phyloP scores from a whole-genome alignment of 2,888 invertebrate species.

The Silvanus unidentatus region DNA sequence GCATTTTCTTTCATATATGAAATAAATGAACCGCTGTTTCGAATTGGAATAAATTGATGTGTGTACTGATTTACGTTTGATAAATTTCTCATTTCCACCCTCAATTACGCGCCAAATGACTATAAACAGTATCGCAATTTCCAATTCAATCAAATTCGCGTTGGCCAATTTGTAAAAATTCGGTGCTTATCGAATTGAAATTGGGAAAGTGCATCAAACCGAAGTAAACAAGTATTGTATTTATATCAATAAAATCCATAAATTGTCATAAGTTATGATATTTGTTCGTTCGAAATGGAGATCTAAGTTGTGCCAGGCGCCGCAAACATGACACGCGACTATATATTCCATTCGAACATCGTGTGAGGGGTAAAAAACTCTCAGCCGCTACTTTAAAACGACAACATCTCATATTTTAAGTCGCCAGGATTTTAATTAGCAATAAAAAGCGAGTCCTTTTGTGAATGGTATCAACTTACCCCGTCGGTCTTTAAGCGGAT shows the following conservation, averaged over 20 bases:
- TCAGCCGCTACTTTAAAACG: neutral
- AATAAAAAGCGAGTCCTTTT: neutral
- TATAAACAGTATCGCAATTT: too few species aligned
- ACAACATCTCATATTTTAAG: neutral
- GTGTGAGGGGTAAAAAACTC: neutral
- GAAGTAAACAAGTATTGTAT: conserved; percentile 1
- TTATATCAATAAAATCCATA: conserved; percentile 26
- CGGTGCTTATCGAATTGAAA: neutral
- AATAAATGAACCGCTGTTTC: too few species aligned
- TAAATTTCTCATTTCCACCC: too few species aligned
- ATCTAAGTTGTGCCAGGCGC: conserved; percentile 28
- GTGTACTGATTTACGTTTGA: too few species aligned
- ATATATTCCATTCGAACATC: conserved; percentile 1
- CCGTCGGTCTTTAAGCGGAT: conserved; percentile 81
- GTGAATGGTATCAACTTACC: conserved; percentile 54
- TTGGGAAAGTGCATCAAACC: neutral
- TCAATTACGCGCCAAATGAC: too few species aligned
- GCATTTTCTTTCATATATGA: neutral
- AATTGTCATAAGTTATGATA: conserved; percentile 14
- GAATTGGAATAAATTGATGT: too few species aligned
- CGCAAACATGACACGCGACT: conserved; percentile 27
- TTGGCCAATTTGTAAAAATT: neutral
- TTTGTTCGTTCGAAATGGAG: conserved; percentile 17
- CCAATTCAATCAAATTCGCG: too few species aligned
- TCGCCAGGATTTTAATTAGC: too few species aligned